Base-by-base conservation (phyloP, 2,888 invertebrate species). In the Cataglyphis albicans region DNA sequence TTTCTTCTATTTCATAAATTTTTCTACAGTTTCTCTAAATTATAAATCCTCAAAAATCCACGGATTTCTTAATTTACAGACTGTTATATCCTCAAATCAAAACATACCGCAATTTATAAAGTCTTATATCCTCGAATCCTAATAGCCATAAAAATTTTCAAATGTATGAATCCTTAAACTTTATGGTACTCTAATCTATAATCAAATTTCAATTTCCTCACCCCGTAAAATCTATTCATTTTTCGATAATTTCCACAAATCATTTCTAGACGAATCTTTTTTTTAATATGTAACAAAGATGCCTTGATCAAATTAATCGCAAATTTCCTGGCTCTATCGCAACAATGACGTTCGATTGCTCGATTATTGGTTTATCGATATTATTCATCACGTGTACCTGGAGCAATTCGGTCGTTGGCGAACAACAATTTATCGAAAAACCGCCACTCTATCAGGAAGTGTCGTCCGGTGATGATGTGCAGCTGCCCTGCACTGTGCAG, bases 361-460 rank as follows among this genome's bases (percentile, higher is more conserved):
- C 12, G n/a, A 67, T 48, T 6, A 18, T 68, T 7, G 12, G 10
- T 41, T 57, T 44, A 5, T 32, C 57, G 18, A 21, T 15, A 41
- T 6, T 78, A 7, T 3, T 78, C 10, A 0, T 38, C 15, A 18
- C 3, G 48, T 85, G 80, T 74, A 10, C n/a, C 5, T 55, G 4
- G 6, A 6, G 18, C 55, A 3, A 15, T 5, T 55, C 25, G 5
- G 74, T 76, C 15, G 10, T 15, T 3, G 84, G 80, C 12, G 96
- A 97, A 84, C 98, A 98, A 95, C 96, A 97, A 91, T 98, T 98
- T 95, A 96, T 97, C 87, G 97, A 98, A 93, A 97, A 97, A 93
- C 98, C 98, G 6, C 89, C 91, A 21, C 96, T 96, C 64, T 98
- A 98, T 93, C 98, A 97, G 61, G 98, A 98, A 95, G 98, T 98